Evolutionary conservation across 2,113 vertebrate species (phyloP), one percentile per base, ranked within the genome.

Genomic region (Engystomops pustulosus): DNA sequence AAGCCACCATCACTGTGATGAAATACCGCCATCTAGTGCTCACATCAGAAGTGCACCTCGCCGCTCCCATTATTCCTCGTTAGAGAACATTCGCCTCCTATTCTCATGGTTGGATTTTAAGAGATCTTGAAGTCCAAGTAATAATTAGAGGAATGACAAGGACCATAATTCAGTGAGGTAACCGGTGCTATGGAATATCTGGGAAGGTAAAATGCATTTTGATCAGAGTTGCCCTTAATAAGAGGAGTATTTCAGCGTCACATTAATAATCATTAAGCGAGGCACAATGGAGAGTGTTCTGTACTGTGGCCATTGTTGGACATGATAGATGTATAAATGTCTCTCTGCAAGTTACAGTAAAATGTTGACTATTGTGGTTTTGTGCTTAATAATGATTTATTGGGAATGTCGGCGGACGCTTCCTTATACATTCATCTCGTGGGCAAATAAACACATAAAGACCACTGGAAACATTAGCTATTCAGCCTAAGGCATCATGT

Each of bases 1-100:
- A 30, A 74, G 15, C 23, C 25, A 49, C 60, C 15, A 17, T 49
- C 30, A 49, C 27, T 9, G 23, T 75, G 44, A 32, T 23, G 44
- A 17, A 44, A 55, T 23, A 84, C 30, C 55, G 60, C 74, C 83
- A 85, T 69, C 83, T 70, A 79, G 75, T 85, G 83, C 3, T 51
- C n/a, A 71, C 0, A 3, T 7, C 20, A 17, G 20, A 2, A 9
- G 6, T 17, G 11, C 41, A 27, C 12, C 20, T 25, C 41, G 23
- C 20, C 9, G 5, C 20, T 69, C 36, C 0, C 27, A 32, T 18
- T 30, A 32, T 62, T 65, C n/a, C n/a, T n/a, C n/a, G n/a, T n/a
- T n/a, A n/a, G n/a, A n/a, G n/a, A n/a, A 65, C 34, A 32, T 18
- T 3, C 30, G 2, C 27, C n/a, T n/a, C 17, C 30, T 32, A 34